Evolutionary conservation across 2,888 invertebrate genomes (phyloP).

Genomic region (Hedychridium roseum): DNA sequence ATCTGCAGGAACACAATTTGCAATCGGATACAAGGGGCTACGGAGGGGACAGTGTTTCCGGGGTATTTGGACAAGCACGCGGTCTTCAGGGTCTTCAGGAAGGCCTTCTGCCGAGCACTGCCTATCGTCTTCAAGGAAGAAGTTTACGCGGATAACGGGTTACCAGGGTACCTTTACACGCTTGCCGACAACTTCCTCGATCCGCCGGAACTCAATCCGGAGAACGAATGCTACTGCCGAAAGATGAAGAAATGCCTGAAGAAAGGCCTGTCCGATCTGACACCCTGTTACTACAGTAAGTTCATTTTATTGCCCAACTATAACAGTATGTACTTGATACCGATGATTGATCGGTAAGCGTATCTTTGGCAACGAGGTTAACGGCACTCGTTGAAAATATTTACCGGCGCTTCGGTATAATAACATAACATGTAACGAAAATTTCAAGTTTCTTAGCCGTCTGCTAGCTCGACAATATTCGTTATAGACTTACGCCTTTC

Average conservation of each 20-base stretch:
- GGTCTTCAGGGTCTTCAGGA: slow-evolving; percentile 72
- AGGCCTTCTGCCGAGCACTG: slow-evolving; percentile 79
- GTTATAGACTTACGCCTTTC: too few relatives aligned
- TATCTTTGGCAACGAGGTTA: too few relatives aligned
- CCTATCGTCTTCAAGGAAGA: slow-evolving; percentile 65
- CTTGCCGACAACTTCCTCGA: slow-evolving; percentile 71
- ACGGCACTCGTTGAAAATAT: too few relatives aligned
- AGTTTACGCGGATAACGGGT: slow-evolving; percentile 63
- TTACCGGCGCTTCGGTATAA: too few relatives aligned
- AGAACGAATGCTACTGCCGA: slow-evolving; percentile 73
- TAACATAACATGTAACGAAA: too few relatives aligned
- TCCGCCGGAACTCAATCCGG: slow-evolving; percentile 66
- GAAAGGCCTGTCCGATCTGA: slow-evolving; percentile 73
- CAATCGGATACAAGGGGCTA: slow-evolving; percentile 73
- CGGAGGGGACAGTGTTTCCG: slow-evolving; percentile 79
- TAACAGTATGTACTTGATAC: too few relatives aligned
- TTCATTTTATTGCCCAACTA: too few relatives aligned
- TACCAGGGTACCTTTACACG: slow-evolving; percentile 70
- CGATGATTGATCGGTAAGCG: too few relatives aligned
- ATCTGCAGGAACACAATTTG: slow-evolving; percentile 69
- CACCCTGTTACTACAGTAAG: slow-evolving; percentile 78
- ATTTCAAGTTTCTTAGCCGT: too few relatives aligned
- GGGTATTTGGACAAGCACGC: slow-evolving; percentile 67
- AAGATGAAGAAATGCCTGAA: slow-evolving; percentile 66
- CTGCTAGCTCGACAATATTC: too few relatives aligned